Evolutionary conservation across 2,113 vertebrate species (phyloP), one percentile per base, ranked within the genome.

Genomic region (Cranoglanis bouderius): DNA sequence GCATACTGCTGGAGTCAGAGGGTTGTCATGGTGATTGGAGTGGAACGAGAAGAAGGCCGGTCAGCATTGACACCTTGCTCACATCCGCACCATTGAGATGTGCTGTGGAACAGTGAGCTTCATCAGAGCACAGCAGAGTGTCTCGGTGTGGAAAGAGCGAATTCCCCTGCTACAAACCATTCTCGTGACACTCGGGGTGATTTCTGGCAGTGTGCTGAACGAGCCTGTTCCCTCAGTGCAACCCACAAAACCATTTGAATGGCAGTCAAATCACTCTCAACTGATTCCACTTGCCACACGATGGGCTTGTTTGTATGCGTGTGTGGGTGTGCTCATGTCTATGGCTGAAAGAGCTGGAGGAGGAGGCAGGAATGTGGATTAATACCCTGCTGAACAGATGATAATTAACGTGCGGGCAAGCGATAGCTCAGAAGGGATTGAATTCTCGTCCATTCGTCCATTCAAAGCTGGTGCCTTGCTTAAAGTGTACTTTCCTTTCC

Each of bases 11-110:
- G 90, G 94, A 95, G 94, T 95, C 94, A 92, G 91, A 91, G 94
- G 93, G 95, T 96, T 96, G 95, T 95, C 95, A 96, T 96, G 95
- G 96, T 94, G 95, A 96, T 93, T 85, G n/a, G 93, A 91, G 91
- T 90, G 91, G 92, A 93, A 93, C 90, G 91, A 85, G 89, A 92
- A 85, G 89, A 92, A 89, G 89, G 89, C 90, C 84, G 88, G 89
- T 87, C 85, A 67, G 86, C 93, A 91, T 93, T 91, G 92, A 95
- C 94, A 94, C 92, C 91, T 93, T 90, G 80, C 72, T 72, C 29
- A 46, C 57, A 72, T 88, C 80, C 82, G 87, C 46, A 67, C 46
- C 84, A 78, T 78, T 78, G 81, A 88, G 82, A 90, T 88, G 46
- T 61, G 43, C 32, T 82, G 63, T 61, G 53, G 59, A 88, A 21